These are phyloP conservation scores for Actinia tenebrosa DNA, from an alignment of 64 coral and sea anemone species.

Conservation along the genomic window DNA sequence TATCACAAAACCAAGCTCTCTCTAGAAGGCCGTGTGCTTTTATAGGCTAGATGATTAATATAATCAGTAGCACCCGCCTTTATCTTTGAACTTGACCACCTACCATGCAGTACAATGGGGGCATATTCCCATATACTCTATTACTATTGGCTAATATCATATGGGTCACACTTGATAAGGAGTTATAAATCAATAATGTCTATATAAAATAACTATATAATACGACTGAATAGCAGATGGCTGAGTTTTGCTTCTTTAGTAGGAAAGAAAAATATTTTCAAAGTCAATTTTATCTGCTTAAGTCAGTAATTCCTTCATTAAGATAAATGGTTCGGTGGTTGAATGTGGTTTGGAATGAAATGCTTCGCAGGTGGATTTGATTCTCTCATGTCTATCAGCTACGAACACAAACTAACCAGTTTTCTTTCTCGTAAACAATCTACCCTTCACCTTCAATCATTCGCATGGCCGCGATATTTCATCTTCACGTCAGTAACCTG, in stretches of 20 bases:
- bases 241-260: not conserved
- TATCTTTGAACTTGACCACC: constrained; percentile 34
- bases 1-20: constrained; percentile 16
- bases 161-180: constrained; percentile 12
- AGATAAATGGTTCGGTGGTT: constrained; percentile 28
- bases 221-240: constrained; percentile 14
- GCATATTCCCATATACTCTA: not conserved
- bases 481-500: not conserved
- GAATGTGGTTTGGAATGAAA: constrained; percentile 21
- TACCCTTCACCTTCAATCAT: not conserved
- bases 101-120: constrained; percentile 23
- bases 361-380: not conserved
- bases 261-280: constrained; percentile 8
- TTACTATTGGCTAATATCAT: constrained; percentile 11
- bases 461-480: not conserved
- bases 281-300: constrained; percentile 35
- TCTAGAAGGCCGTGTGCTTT: constrained; percentile 69
- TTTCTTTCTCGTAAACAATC: constrained; percentile 34
- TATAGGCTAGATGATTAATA: constrained; percentile 86
- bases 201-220: constrained; percentile 16
- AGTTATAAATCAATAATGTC: constrained; percentile 27
- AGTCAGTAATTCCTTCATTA: constrained; percentile 19
- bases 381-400: not conserved
- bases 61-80: constrained; percentile 80
- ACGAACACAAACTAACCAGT: not conserved